Conservation (phyloP, 35 echinoderm and acorn worm genomes). For the Eucidaris tribuloides region DNA sequence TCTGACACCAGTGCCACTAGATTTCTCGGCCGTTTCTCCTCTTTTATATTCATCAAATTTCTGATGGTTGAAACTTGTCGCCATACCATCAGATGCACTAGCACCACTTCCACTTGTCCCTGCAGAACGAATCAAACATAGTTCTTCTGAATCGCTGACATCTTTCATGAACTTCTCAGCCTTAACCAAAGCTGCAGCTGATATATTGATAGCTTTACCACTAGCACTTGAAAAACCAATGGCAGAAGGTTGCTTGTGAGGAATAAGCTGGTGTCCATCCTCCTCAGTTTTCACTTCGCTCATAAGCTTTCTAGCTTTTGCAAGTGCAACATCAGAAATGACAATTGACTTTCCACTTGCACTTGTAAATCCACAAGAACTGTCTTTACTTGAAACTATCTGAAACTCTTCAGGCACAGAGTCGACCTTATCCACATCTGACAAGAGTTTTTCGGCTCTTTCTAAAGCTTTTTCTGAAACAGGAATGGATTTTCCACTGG, state of each 20-base stretch:
- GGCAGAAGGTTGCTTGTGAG: background rate
- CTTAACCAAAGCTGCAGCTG: conserved; percentile 31
- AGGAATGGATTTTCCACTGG: background rate
- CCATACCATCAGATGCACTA: no score
- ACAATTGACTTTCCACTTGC: conserved; percentile 50
- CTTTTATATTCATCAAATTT: no score
- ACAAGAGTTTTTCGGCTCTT: background rate
- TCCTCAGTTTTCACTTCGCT: background rate
- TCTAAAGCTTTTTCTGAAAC: background rate
- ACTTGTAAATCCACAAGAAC: conserved; percentile 7
- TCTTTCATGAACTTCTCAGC: conserved; percentile 33
- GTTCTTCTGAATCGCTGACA: background rate
- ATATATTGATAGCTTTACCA: conserved; percentile 45
- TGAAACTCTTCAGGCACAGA: background rate
- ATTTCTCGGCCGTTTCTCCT: no score
- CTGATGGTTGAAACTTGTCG: no score
- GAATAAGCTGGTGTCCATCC: background rate
- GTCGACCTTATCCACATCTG: background rate
- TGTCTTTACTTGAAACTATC: background rate
- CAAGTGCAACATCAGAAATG: conserved; percentile 44
- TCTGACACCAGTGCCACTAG: no score
- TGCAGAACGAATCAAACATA: no score
- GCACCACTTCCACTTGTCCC: no score
- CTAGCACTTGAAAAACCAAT: conserved; percentile 59
- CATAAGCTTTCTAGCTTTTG: conserved; percentile 37